Percentiles rank a stretch among this genome's conserved stretches.
These are phyloP conservation scores for Sesamia inferens DNA, from an alignment of 2,888 invertebrate genomes.

Conservation along the genomic window DNA sequence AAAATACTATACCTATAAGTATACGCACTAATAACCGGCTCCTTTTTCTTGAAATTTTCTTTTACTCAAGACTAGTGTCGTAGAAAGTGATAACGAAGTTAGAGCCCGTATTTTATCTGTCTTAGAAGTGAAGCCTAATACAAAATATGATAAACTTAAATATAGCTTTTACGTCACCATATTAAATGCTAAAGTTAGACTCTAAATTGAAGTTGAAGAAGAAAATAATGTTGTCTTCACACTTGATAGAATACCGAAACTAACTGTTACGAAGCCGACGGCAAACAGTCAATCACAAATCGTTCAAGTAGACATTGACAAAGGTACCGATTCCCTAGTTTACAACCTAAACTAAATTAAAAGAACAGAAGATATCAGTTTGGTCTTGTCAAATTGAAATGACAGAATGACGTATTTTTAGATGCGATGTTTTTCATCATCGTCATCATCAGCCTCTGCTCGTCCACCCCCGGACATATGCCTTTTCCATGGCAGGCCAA, in stretches of 20 bases:
- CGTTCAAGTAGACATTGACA: too few species aligned
- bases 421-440: too few species aligned
- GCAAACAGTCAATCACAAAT: neutral
- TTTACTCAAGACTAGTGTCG: neutral
- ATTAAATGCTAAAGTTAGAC: constrained; percentile 4
- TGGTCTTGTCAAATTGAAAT: too few species aligned
- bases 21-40: too few species aligned
- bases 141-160: neutral
- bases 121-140: neutral
- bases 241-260: neutral
- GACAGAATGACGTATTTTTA: too few species aligned
- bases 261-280: neutral
- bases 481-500: too few species aligned
- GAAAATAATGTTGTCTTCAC: neutral
- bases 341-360: too few species aligned
- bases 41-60: neutral
- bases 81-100: neutral
- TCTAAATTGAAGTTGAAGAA: constrained; percentile 8
- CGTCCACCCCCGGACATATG: too few species aligned
- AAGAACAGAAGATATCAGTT: too few species aligned
- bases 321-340: neutral
- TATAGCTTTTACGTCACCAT: neutral
- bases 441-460: too few species aligned
- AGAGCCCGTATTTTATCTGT: neutral
- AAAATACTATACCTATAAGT: neutral